Conservation (phyloP, 2,113 vertebrate genomes). For the Himantopus leucocephalus region DNA sequence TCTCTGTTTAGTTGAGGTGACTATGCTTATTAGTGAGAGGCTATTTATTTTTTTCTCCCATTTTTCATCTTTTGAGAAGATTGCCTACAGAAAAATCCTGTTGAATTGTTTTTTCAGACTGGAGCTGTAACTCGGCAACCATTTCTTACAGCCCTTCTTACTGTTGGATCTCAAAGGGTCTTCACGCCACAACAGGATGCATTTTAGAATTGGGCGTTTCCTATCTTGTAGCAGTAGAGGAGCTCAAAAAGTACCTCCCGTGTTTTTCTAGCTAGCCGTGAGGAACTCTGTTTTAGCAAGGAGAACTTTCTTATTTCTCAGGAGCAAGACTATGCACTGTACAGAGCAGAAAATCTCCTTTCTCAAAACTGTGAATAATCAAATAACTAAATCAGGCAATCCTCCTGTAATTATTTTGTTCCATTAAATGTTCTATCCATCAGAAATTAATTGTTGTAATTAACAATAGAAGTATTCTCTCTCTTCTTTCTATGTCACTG, state of each 20-base stretch:
- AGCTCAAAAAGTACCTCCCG: not conserved
- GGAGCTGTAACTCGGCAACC: not conserved
- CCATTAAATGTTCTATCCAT: conserved; percentile 42
- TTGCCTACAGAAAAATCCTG: not conserved
- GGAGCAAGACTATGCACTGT: not conserved
- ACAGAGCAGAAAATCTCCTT: not conserved
- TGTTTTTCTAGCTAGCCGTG: not conserved
- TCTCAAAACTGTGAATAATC: conserved; percentile 21
- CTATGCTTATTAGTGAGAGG: not conserved
- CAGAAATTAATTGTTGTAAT: conserved; percentile 64
- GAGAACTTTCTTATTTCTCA: not conserved
- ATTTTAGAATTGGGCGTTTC: not conserved
- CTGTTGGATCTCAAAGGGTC: not conserved
- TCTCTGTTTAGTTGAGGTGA: not conserved
- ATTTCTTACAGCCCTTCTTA: not conserved
- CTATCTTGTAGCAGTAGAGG: not conserved
- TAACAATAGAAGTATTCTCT: conserved; percentile 44
- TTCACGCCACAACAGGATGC: accelerated
- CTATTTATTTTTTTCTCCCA: not conserved
- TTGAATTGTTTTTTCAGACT: not conserved
- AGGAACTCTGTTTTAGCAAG: not conserved
- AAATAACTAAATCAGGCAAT: not conserved
- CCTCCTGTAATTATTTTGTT: conserved; percentile 50
- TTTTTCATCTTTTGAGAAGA: not conserved
- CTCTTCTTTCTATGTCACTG: not conserved